phyloP scores from a whole-genome alignment of 2,113 vertebrate species.

The Orientallactaga bullata region DNA sequence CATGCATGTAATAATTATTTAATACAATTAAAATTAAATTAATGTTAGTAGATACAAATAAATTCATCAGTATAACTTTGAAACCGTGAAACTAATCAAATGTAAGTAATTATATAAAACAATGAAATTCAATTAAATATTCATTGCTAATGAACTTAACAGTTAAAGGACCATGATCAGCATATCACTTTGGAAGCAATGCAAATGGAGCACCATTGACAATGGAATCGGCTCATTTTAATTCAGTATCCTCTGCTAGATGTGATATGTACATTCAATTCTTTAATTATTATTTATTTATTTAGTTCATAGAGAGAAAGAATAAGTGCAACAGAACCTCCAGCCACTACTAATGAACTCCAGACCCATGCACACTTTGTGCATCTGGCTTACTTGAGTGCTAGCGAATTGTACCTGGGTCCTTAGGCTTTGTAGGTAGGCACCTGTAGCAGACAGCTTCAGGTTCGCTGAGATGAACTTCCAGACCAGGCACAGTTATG shows the following conservation, averaged over 20 bases:
- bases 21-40: not conserved
- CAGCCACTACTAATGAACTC: too few species aligned
- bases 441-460: too few species aligned
- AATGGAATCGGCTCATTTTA: not conserved
- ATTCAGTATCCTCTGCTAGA: not conserved
- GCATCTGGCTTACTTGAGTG: too few species aligned
- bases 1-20: not conserved
- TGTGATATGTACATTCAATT: not conserved
- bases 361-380: too few species aligned
- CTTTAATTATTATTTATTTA: too few species aligned
- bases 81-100: not conserved
- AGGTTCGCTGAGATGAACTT: too few species aligned
- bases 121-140: conserved; percentile 11
- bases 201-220: not conserved
- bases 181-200: not conserved
- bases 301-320: too few species aligned
- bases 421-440: too few species aligned
- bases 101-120: not conserved
- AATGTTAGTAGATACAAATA: not conserved
- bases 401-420: too few species aligned
- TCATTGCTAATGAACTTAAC: not conserved
- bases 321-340: too few species aligned
- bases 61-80: not conserved
- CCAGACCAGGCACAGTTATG: too few species aligned
- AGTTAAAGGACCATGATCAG: not conserved